A percentile compares a stretch with the other conserved stretches of the same genome.
phyloP scores from a whole-genome alignment of 2,888 invertebrate genomes.

The Campoletis raptor region DNA sequence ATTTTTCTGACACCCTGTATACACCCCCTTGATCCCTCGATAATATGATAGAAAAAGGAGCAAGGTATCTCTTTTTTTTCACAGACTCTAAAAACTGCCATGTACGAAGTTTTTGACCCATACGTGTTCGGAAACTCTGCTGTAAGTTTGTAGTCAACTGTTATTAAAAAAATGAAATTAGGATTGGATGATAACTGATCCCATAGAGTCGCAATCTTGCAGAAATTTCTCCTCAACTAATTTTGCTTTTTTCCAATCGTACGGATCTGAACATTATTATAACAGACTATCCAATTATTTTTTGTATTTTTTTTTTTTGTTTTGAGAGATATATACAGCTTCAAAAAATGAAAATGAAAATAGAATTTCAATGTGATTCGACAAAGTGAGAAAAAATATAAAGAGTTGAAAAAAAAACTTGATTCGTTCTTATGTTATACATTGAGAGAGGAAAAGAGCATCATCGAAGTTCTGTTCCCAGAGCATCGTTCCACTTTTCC shows the following conservation, averaged over 20 bases:
- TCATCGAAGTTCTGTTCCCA: constrained; percentile 10
- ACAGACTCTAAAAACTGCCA: constrained; percentile 11
- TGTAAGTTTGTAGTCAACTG: neutral
- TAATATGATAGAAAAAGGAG: neutral
- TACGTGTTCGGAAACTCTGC: neutral
- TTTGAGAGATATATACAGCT: too few species aligned
- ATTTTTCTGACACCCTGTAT: neutral
- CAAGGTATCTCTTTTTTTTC: neutral
- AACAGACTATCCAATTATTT: too few species aligned
- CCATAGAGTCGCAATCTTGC: neutral
- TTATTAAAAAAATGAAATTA: constrained; percentile 16
- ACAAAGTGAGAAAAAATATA: neutral
- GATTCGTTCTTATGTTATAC: neutral
- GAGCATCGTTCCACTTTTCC: constrained; percentile 58
- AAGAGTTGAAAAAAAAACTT: neutral
- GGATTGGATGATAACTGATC: neutral
- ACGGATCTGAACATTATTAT: too few species aligned
- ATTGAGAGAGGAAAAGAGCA: neutral
- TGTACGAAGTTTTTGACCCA: neutral
- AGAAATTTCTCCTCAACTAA: neutral
- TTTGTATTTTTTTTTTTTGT: too few species aligned
- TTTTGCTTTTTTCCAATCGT: neutral
- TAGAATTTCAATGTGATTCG: neutral
- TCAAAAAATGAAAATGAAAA: neutral
- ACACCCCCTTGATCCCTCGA: neutral